A percentile compares a stretch with the other conserved stretches of the same genome.
phyloP scores from a whole-genome alignment of 64 coral and sea anemone species.

The Platygyra sinensis region DNA sequence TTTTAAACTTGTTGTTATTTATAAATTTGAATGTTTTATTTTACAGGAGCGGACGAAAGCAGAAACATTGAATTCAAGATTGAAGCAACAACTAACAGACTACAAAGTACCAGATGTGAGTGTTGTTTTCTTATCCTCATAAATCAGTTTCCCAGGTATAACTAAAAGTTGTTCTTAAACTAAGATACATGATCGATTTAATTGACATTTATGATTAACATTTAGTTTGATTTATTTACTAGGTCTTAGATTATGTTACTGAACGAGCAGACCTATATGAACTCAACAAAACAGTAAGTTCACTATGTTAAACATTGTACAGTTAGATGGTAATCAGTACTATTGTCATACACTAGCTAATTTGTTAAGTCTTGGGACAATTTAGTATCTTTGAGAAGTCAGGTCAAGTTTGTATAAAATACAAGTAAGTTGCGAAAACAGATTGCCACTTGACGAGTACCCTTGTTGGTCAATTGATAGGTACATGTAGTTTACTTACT shows the following conservation, averaged over 20 bases:
- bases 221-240: neutral
- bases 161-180: neutral
- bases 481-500: no score
- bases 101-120: constrained; percentile 99
- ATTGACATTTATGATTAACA: neutral
- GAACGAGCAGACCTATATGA: constrained; percentile 97
- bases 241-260: constrained; percentile 98
- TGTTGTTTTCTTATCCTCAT: neutral
- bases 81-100: constrained; percentile 92
- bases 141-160: neutral
- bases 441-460: no score
- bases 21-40: neutral
- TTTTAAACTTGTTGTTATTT: neutral
- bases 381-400: no score
- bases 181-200: no score
- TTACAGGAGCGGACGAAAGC: constrained; percentile 80
- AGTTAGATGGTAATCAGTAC: neutral
- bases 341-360: no score
- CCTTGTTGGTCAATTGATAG: no score
- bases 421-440: no score
- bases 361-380: no score
- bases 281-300: constrained; percentile 91
- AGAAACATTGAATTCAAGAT: constrained; percentile 77
- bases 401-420: no score
- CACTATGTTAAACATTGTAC: neutral